Evolutionary conservation across 2,888 invertebrate species (phyloP).

Genomic region (Xylota sylvarum): DNA sequence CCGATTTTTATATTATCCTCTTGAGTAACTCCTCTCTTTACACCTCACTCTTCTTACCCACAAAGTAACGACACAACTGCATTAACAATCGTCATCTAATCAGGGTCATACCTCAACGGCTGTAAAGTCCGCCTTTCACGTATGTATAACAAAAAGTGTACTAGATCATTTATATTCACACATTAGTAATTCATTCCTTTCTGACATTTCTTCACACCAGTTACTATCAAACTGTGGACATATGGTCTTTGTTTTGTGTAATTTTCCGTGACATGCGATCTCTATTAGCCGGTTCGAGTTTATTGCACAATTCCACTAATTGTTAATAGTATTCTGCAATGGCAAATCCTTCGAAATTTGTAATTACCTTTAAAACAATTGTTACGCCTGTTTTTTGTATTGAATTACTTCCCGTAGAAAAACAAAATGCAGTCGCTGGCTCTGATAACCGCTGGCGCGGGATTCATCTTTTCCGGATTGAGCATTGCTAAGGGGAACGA

Average conservation of each 20-base stretch:
- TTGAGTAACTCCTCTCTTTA: too few species aligned
- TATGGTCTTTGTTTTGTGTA: conserved; percentile 1
- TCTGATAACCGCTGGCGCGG: conserved; percentile 77
- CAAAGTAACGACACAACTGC: too few species aligned
- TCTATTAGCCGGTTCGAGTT: not conserved
- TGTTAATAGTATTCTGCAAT: not conserved
- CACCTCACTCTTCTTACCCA: too few species aligned
- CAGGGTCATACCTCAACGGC: too few species aligned
- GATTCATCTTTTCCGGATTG: conserved; percentile 77
- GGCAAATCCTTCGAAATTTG: conserved; percentile 3
- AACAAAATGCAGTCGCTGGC: conserved; percentile 78
- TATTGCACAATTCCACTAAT: conserved; percentile 2
- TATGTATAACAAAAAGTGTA: not conserved
- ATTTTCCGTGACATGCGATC: not conserved
- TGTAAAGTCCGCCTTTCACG: too few species aligned
- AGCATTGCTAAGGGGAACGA: conserved; percentile 78
- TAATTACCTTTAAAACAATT: not conserved
- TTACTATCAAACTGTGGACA: not conserved
- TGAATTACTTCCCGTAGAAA: conserved; percentile 46
- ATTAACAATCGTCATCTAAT: too few species aligned
- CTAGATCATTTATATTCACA: not conserved
- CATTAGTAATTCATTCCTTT: not conserved
- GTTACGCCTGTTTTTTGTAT: not conserved
- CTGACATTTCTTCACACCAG: not conserved
- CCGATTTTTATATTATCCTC: too few species aligned